Evolutionary conservation across 53 echinoderm and acorn worm genomes (phyloP).

Genomic region (Echinometra lucunter): DNA sequence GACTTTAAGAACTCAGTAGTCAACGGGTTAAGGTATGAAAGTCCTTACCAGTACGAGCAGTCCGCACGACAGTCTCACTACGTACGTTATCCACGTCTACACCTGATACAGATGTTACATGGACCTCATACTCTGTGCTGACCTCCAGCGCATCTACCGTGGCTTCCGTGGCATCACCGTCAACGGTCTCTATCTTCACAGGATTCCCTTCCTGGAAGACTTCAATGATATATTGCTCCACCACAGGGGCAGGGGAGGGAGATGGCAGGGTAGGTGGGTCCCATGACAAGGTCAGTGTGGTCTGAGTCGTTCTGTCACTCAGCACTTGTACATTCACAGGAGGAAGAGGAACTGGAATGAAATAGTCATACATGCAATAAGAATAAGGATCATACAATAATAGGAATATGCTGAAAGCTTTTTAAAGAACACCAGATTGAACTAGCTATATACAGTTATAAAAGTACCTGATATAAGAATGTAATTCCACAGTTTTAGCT

Average conservation of each 20-base stretch:
- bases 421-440: too few species aligned
- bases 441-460: too few species aligned
- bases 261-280: not conserved
- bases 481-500: too few species aligned
- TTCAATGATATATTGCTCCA: not conserved
- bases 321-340: not conserved
- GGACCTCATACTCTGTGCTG: slow-evolving; percentile 26
- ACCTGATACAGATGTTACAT: not conserved
- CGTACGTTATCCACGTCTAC: not conserved
- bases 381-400: too few species aligned
- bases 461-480: too few species aligned
- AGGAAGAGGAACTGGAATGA: slow-evolving; percentile 10
- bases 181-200: not conserved
- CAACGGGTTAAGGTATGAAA: not conserved
- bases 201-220: not conserved
- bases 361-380: too few species aligned
- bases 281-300: not conserved
- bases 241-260: not conserved
- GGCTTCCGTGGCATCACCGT: not conserved
- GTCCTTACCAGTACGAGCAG: slow-evolving; percentile 27
- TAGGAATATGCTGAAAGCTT: too few species aligned
- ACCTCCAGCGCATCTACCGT: not conserved
- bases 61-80: not conserved
- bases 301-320: not conserved
- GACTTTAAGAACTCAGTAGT: too few species aligned